Evolutionary conservation across 2,113 vertebrate species (phyloP).

Genomic region (Glareola pratincola): DNA sequence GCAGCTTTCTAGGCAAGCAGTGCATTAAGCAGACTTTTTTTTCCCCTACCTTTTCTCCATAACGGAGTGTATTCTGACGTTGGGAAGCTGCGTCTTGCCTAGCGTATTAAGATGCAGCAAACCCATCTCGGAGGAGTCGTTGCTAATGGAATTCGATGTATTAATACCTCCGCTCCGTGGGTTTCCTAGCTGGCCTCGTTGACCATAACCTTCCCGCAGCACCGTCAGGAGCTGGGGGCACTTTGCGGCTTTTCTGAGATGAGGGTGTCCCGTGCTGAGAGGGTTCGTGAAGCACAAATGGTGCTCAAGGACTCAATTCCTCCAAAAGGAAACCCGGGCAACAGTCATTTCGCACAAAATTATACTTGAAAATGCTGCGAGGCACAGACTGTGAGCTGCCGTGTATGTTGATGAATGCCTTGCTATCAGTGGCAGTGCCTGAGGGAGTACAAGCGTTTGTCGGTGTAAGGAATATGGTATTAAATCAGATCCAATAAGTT

Average conservation of each 20-base stretch:
- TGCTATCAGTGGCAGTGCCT: neutral
- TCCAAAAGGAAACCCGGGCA: neutral
- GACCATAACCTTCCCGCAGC: neutral
- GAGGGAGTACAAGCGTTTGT: neutral
- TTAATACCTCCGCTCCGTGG: rapidly evolving
- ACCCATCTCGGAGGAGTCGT: neutral
- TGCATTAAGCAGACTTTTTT: neutral
- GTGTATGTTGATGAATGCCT: neutral
- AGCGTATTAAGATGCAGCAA: neutral
- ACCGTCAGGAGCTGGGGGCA: rapidly evolving
- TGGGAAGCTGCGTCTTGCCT: neutral
- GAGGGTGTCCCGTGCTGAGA: rapidly evolving
- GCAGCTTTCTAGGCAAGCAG: neutral
- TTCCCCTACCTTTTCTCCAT: neutral
- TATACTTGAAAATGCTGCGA: neutral
- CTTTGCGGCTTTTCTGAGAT: neutral
- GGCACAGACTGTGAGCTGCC: neutral
- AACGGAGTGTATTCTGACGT: neutral
- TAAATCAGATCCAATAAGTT: neutral
- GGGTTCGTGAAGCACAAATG: neutral
- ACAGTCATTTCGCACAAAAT: neutral
- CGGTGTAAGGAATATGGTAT: neutral
- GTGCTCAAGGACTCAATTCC: neutral
- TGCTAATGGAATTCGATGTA: neutral
- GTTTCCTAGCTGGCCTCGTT: neutral